Evolutionary conservation across 2,797 vertebrate species (phyloP), one percentile per base, ranked within the genome.

Genomic region (Choloepus didactylus): DNA sequence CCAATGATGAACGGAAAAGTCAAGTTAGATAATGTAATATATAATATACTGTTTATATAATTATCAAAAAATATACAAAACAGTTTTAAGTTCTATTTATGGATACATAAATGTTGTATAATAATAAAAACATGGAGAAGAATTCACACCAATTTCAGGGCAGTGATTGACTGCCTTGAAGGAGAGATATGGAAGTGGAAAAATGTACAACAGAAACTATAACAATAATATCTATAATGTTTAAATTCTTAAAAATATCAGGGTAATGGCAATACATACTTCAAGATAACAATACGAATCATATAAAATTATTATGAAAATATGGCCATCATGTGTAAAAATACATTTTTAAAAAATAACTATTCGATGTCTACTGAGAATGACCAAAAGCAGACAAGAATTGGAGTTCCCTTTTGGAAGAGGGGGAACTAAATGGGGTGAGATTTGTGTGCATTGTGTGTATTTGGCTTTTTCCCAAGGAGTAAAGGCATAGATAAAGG

Each of bases 211-310:
- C 9, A 11, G 38, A 11, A 25, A 46, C 27, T 23, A 75, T 51
- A 76, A 60, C 27, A 87, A 23, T 54, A 72, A 27, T 23, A 73
- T 41, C 15, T 81, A 2, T 49, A 64, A 59, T 69, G 76, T 73
- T 91, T 44, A 64, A 35, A 6, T 44, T 91, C 84, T 81, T 73
- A 59, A 91, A 81, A 72, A 81, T n/a, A 84, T 56, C 27, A 67
- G 46, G 69, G 19, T 87, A 31, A 75, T 82, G 27, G 51, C 3
- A 46, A 81, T 31, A 94, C 19, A 46, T 77, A 11, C n/a, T 60
- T n/a, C 60, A 76, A 27, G 8, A 41, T 6, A 66, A 51, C 70
- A 72, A 49, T 75, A 16, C 0, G 51, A 54, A 54, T 15, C 51
- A 15, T 54, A 12, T 54, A 18, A 56, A 56, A 56, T 56, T 18